Conservation (phyloP, 2,113 vertebrate genomes). For the Chaetorhynchus papuensis region DNA sequence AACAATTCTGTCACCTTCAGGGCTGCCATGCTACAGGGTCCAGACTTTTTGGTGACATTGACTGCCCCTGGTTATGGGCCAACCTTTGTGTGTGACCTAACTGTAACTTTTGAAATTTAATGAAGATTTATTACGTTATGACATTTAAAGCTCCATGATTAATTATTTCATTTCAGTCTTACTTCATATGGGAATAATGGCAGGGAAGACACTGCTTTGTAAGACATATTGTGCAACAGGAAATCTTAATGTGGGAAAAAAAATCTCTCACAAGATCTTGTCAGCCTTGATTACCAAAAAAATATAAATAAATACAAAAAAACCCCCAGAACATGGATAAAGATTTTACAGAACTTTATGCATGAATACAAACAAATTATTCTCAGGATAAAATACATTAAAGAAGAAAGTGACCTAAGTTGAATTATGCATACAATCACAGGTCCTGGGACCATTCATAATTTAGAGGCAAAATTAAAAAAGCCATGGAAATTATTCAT, state of each 20-base stretch:
- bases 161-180: neutral
- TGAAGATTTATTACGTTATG: neutral
- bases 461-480: neutral
- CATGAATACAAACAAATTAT: neutral
- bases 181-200: neutral
- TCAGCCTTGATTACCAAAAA: neutral
- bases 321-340: rapidly evolving
- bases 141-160: neutral
- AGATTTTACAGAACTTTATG: neutral
- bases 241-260: neutral
- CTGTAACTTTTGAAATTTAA: neutral
- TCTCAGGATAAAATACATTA: neutral
- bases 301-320: neutral
- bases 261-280: neutral
- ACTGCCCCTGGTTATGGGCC: neutral
- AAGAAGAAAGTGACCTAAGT: neutral
- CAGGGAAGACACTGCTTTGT: neutral
- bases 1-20: neutral
- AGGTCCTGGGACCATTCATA: neutral
- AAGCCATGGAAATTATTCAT: neutral
- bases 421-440: too few relatives aligned
- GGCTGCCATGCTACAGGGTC: neutral
- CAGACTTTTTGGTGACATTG: neutral
- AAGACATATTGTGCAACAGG: neutral
- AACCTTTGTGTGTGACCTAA: neutral